Conservation (phyloP, 1,140 invertebrate species). For the Drosophila suzukii region DNA sequence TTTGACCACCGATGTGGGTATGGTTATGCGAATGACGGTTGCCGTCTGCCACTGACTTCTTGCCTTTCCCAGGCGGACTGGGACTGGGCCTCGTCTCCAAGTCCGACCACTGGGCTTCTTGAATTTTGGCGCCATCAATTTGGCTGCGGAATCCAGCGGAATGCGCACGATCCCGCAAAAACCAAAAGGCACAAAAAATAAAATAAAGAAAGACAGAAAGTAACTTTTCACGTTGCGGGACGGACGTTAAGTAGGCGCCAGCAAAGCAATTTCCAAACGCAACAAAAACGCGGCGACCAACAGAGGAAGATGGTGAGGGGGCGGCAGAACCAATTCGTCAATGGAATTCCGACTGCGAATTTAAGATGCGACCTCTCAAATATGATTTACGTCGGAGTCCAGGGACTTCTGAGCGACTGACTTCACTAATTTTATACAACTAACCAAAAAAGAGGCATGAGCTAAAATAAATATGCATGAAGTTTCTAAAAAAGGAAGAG, state of each 20-base stretch:
- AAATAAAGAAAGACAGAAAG: constrained; percentile 30
- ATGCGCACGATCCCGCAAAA: constrained; percentile 56
- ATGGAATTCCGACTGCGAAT: constrained; percentile 70
- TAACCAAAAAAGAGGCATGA: background rate
- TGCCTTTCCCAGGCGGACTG: constrained; percentile 39
- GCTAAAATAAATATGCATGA: constrained; percentile 39
- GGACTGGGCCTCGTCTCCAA: constrained; percentile 15
- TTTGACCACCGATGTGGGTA: constrained; percentile 23
- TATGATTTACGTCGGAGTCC: constrained; percentile 56
- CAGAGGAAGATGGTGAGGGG: background rate
- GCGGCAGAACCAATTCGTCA: constrained; percentile 60
- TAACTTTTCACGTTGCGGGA: constrained; percentile 57
- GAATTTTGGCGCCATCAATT: constrained; percentile 83
- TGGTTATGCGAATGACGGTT: constrained; percentile 58
- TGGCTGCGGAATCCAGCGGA: constrained; percentile 74
- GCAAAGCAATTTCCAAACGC: constrained; percentile 67
- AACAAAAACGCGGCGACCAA: constrained; percentile 22
- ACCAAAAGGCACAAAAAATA: constrained; percentile 18
- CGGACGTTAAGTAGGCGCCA: constrained; percentile 69
- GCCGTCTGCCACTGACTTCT: constrained; percentile 18
- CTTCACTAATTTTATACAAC: constrained; percentile 16
- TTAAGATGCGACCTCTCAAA: constrained; percentile 71
- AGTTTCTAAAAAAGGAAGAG: background rate
- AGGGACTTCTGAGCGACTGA: background rate
- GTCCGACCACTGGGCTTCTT: constrained; percentile 45